Evolutionary conservation across 23 tunicate species (phyloP), one percentile per base, ranked within the genome.

Genomic region (Oikopleura dioica): DNA sequence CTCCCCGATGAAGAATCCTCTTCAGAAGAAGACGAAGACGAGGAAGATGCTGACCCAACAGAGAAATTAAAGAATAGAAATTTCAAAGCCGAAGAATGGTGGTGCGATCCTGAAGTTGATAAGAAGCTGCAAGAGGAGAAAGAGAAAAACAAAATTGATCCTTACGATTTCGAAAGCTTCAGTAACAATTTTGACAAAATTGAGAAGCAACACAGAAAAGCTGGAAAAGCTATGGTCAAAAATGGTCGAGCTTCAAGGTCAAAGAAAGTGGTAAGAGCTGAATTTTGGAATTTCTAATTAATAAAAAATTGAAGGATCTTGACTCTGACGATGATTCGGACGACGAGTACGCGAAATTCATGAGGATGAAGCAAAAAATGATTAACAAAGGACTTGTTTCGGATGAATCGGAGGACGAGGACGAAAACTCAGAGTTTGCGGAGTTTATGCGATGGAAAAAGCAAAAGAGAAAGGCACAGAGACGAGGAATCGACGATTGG

Each of bases 241-340:
- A 31, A 31, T 16, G 72, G 72, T 21, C 21, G 16, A 21, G 55
- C 55, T 44, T 44, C 9, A 44, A 44, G 55, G 21, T 44, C 9
- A 44, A 44, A 9, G 16, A 44, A 44, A 44, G 9, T 9, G 55
- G 21, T n/a, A n/a, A n/a, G n/a, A n/a, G n/a, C n/a, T n/a, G n/a
- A n/a, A n/a, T n/a, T n/a, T n/a, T n/a, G n/a, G n/a, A n/a, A n/a
- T n/a, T n/a, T n/a, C n/a, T n/a, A 63, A 63, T 2, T 2, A 24
- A 24, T 23, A 63, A 28, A 63, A 63, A 63, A 63, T 23, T 12
- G 33, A 21, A 63, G 5, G 29, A 23, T 63, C 26, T 31, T 28
- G 72, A 63, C 72, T n/a, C n/a, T n/a, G 72, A 63, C 26, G 72
- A 63, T 28, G 72, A 63, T 28, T 63, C 72, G 29, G 72, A 63